These are phyloP conservation scores for Rotaria magnacalcarata DNA, from an alignment of 2,888 invertebrate species.

Conservation along the genomic window DNA sequence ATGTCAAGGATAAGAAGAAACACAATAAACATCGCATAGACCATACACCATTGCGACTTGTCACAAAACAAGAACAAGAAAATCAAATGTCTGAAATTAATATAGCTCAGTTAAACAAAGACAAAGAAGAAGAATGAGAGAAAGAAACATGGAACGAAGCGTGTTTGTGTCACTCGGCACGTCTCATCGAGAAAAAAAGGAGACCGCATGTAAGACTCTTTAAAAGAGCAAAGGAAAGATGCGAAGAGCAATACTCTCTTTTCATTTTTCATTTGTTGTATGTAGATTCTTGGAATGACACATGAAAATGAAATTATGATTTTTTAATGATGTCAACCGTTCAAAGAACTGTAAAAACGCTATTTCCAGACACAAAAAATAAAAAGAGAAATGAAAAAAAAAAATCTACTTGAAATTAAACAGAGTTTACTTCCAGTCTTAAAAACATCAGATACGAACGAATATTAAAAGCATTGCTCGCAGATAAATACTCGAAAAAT, in stretches of 20 bases:
- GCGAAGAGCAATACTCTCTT: neutral
- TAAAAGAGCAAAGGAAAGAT: neutral
- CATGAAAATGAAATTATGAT: neutral
- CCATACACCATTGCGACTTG: constrained; percentile 27
- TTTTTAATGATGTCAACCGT: neutral
- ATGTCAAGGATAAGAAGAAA: neutral
- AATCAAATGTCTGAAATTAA: constrained; percentile 16
- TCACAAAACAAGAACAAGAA: neutral
- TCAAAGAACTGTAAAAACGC: neutral
- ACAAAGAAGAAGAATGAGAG: neutral
- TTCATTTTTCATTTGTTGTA: neutral
- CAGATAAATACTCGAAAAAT: neutral
- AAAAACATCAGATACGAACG: neutral
- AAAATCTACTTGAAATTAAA: too few species aligned
- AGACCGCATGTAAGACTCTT: neutral
- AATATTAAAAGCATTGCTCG: neutral
- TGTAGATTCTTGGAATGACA: neutral
- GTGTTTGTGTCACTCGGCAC: neutral
- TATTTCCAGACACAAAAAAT: neutral
- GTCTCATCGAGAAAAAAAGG: neutral
- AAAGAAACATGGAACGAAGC: neutral
- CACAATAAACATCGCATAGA: constrained; percentile 10
- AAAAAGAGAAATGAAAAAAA: too few species aligned
- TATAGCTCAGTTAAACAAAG: constrained; percentile 26
- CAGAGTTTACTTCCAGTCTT: neutral